A percentile compares a stretch with the other conserved stretches of the same genome.
Evolutionary conservation across 2,888 invertebrate species (phyloP).

Genomic region (Taenaris catops): DNA sequence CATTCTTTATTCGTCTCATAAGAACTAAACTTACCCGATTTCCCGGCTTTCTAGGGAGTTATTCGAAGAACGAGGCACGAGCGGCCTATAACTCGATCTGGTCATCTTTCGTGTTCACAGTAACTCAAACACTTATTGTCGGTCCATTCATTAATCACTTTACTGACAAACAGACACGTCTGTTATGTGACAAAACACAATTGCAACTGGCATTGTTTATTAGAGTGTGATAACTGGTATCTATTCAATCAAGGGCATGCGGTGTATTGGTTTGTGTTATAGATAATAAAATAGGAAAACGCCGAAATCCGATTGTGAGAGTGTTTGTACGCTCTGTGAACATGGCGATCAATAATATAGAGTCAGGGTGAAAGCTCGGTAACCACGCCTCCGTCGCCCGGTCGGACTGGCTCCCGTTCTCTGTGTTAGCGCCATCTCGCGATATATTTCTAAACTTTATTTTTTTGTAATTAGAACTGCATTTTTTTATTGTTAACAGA

Average conservation of each 20-base stretch:
- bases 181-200: constrained; percentile 35
- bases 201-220: constrained; percentile 54
- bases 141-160: constrained; percentile 17
- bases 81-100: constrained; percentile 64
- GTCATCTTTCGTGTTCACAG: constrained; percentile 45
- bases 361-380: constrained; percentile 58
- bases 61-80: constrained; percentile 62
- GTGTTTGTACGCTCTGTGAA: constrained; percentile 46
- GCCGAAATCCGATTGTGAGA: constrained; percentile 38
- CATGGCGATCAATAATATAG: constrained; percentile 58
- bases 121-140: constrained; percentile 13
- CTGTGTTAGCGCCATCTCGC: constrained; percentile 52
- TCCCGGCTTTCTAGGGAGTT: constrained; percentile 60
- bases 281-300: constrained; percentile 36
- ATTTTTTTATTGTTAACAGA: too few relatives aligned
- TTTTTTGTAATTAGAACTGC: too few relatives aligned
- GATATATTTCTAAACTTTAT: too few relatives aligned
- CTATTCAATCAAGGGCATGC: constrained; percentile 43
- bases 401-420: constrained; percentile 34
- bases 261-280: constrained; percentile 27
- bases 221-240: constrained; percentile 33
- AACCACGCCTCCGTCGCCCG: constrained; percentile 52
- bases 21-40: constrained; percentile 58
- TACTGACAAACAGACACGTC: constrained; percentile 34
- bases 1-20: too few relatives aligned